These are phyloP conservation scores for Platichthys stellatus DNA, from an alignment of 2,113 vertebrate genomes.

Conservation along the genomic window DNA sequence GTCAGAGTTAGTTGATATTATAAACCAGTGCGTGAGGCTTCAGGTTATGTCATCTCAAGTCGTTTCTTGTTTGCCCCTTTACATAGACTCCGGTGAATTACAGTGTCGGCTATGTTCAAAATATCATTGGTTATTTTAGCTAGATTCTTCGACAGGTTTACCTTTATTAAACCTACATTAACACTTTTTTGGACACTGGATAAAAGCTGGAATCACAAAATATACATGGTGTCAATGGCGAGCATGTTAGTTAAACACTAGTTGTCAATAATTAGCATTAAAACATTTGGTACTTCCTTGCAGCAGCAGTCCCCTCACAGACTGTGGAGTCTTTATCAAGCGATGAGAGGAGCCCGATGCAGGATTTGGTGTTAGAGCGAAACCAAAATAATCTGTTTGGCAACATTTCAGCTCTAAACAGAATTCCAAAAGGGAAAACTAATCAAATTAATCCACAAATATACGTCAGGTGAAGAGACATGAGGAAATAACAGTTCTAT, in stretches of 20 bases:
- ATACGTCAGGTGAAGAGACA: neutral
- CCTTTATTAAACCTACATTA: neutral
- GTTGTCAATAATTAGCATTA: neutral
- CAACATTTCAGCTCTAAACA: no score
- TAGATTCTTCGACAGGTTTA: neutral
- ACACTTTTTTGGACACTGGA: neutral
- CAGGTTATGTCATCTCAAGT: slow-evolving; percentile 9
- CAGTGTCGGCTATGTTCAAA: no score
- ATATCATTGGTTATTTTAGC: neutral
- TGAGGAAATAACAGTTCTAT: neutral
- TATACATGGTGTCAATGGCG: neutral
- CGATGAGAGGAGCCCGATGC: no score
- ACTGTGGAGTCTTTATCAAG: no score
- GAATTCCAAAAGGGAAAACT: no score
- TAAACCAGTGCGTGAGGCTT: neutral
- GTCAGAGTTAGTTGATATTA: neutral
- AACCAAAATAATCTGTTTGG: no score
- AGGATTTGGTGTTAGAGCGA: no score
- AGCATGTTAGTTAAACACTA: neutral
- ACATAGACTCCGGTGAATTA: neutral
- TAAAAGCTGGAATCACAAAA: neutral
- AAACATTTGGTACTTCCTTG: no score
- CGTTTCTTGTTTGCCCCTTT: slow-evolving; percentile 5
- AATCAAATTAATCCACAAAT: neutral
- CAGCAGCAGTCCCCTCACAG: no score